A percentile compares a stretch with the other conserved stretches of the same genome.
Evolutionary conservation across 2,888 invertebrate genomes (phyloP).

Genomic region (Cantharis nigra): DNA sequence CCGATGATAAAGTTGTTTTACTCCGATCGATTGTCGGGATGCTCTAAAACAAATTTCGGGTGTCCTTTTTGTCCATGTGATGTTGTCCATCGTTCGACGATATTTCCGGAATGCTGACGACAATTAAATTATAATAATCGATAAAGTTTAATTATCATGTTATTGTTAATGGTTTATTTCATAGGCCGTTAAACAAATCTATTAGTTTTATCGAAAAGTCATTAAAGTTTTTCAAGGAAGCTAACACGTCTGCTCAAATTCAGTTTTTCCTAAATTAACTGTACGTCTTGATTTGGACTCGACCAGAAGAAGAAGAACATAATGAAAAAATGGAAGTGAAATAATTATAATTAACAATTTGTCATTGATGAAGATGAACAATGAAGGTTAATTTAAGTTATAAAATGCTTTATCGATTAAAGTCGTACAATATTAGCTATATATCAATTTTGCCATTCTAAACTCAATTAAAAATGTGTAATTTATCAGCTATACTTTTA

Average conservation of each 20-base stretch:
- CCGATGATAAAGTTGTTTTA: not conserved
- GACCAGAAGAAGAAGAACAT: no score
- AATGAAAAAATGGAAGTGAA: not conserved
- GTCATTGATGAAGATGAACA: not conserved
- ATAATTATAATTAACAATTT: not conserved
- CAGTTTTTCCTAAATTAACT: not conserved
- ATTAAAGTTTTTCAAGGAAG: not conserved
- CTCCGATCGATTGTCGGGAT: not conserved
- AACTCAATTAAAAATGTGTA: slow-evolving; percentile 33
- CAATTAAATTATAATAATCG: not conserved
- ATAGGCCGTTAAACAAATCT: not conserved
- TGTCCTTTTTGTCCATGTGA: no score
- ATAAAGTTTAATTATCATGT: not conserved
- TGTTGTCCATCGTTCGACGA: no score
- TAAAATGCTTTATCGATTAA: not conserved
- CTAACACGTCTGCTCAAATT: no score
- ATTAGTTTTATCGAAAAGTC: not conserved
- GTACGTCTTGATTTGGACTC: no score
- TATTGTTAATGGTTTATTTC: not conserved
- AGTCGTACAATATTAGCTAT: not conserved
- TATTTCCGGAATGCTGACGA: not conserved
- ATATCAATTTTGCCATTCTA: slow-evolving; percentile 8
- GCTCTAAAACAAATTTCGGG: no score
- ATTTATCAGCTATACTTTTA: slow-evolving; percentile 23
- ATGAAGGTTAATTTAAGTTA: not conserved